Conservation (phyloP, 2,888 invertebrate species). For the Clitarchus hookeri region DNA sequence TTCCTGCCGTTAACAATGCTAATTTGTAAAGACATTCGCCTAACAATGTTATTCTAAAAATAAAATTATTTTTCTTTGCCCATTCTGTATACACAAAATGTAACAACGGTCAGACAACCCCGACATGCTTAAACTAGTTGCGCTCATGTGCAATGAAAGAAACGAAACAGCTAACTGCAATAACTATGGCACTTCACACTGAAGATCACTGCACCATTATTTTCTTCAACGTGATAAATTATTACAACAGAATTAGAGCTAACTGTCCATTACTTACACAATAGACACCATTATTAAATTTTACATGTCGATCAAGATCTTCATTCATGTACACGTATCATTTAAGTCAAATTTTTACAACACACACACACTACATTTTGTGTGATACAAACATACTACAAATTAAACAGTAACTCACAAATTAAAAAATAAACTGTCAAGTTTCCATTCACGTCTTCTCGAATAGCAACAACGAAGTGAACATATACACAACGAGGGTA, state of each 20-base stretch:
- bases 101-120: not conserved
- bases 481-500: conserved; percentile 5
- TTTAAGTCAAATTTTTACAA: not conserved
- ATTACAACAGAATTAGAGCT: not conserved
- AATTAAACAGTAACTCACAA: not conserved
- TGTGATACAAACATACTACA: not conserved
- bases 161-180: not conserved
- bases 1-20: not conserved
- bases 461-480: not conserved
- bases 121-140: conserved; percentile 14
- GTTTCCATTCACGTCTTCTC: not conserved
- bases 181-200: conserved; percentile 7
- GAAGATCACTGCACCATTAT: not conserved
- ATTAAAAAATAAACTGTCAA: not conserved
- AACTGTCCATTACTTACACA: not conserved
- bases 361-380: not conserved
- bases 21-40: not conserved
- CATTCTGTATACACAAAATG: not conserved
- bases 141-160: not conserved
- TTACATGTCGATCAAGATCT: not conserved
- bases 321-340: no score
- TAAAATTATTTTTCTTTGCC: not conserved
- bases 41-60: conserved; percentile 7
- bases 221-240: not conserved
- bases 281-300: not conserved